These are phyloP conservation scores for Plestiodon gilberti DNA, from an alignment of 2,113 vertebrate genomes.

Conservation along the genomic window DNA sequence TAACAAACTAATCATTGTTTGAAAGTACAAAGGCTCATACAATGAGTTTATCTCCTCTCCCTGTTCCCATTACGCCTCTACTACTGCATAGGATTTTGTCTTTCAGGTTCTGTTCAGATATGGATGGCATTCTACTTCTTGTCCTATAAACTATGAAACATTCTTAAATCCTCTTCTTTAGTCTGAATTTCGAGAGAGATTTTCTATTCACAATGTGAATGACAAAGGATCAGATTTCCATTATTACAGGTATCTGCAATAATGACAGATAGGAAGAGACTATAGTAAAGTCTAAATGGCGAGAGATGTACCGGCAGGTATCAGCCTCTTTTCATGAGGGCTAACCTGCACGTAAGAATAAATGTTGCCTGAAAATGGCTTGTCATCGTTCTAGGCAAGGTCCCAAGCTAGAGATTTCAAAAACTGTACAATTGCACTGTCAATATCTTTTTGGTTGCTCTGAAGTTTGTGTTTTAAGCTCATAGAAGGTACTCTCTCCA, in stretches of 20 bases:
- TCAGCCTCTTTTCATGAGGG: neutral
- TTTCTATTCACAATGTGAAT: neutral
- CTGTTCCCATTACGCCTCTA: neutral
- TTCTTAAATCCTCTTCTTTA: neutral
- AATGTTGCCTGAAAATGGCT: neutral
- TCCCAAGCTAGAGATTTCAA: neutral
- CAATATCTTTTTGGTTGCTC: no score
- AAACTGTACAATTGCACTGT: neutral
- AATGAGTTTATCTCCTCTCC: neutral
- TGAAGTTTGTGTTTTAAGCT: neutral
- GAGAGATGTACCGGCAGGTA: neutral
- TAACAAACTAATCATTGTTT: neutral
- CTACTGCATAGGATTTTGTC: neutral
- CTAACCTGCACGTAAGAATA: neutral
- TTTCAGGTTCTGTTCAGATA: neutral
- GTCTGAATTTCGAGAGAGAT: neutral
- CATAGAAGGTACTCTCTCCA: no score
- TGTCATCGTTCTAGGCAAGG: neutral
- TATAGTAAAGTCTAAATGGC: neutral
- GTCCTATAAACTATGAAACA: neutral
- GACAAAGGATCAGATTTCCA: neutral
- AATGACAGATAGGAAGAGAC: neutral
- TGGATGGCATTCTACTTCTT: neutral
- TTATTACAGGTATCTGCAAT: no score
- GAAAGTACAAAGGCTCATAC: neutral